phyloP scores from a whole-genome alignment of 2,113 vertebrate species.

The Heptranchias perlo region DNA sequence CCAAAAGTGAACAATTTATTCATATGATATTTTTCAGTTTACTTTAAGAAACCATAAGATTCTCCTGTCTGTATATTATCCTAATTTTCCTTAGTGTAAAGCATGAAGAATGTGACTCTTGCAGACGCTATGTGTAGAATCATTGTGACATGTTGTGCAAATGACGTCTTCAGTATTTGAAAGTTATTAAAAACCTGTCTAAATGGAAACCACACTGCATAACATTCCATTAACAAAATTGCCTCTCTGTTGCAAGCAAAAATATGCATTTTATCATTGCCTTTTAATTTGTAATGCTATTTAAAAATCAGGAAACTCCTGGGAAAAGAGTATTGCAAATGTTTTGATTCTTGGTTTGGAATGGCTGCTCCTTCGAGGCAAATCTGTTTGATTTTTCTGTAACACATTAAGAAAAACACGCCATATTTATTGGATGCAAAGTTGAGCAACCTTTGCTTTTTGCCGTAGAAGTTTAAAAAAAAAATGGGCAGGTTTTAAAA shows the following conservation, averaged over 20 bases:
- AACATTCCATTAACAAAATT: neutral
- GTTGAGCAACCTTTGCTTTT: neutral
- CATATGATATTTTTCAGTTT: neutral
- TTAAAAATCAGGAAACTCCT: neutral
- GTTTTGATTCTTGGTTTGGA: neutral
- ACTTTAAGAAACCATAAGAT: neutral
- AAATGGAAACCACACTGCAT: neutral
- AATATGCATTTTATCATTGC: neutral
- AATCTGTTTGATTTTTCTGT: neutral
- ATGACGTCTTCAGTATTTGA: neutral
- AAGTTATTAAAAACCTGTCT: slow-evolving; percentile 4
- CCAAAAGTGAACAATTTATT: neutral
- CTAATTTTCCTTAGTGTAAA: neutral
- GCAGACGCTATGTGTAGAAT: neutral
- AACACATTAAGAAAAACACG: neutral
- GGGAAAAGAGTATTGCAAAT: neutral
- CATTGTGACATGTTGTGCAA: neutral
- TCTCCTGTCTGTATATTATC: neutral
- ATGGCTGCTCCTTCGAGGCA: neutral
- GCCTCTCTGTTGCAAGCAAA: neutral
- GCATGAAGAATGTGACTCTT: neutral
- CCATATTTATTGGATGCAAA: neutral
- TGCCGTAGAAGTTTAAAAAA: neutral
- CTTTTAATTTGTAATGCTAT: neutral
- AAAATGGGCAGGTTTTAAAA: neutral